Evolutionary conservation across 2,888 invertebrate genomes (phyloP), one percentile per base, ranked within the genome.

Genomic region (Orthonevra nobilis): DNA sequence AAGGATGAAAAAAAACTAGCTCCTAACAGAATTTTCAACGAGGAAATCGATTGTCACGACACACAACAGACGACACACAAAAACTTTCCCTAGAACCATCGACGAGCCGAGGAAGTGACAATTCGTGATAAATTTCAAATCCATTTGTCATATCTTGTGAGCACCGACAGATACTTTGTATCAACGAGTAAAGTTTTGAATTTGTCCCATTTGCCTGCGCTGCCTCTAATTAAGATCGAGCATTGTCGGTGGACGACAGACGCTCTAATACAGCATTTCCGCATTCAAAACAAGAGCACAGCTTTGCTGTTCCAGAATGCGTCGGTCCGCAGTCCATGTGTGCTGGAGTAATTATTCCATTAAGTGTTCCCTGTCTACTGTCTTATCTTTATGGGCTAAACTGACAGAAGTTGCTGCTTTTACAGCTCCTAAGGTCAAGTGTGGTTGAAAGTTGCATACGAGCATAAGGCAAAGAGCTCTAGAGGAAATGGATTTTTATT

Each of bases 341-440:
- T 50, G 40, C 46, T 28, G 56, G 40, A 44, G 50, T 75, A 75
- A 75, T 75, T 69, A 75, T 69, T 69, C 48, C 63, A 75, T 69
- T 75, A n/a, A n/a, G n/a, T n/a, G n/a, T n/a, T n/a, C n/a, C 42
- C 30, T 19, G 30, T 17, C 17, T 28, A 26, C 6, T 32, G 40
- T 58, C 69, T 75, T 75, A 75, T 75, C 75, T 75, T 58, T 63
- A 56, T 75, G 61, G 26, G 61, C 60, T 61, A 48, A 68, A 52
- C 36, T 52, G 75, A 44, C 46, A 58, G 61, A 34, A 60, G 46
- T 54, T 40, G 48, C 42, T 30, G 58, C 56, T 56, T 61, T 48
- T 54, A 48, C 12, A 60, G 48, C 52, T 56, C 17, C 69, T 56
- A 69, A 75, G 75, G 68, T 75, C 68, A 75, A 68, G 52, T 69